Conservation (phyloP, 2,113 vertebrate species). For the Sinosuthora webbiana region DNA sequence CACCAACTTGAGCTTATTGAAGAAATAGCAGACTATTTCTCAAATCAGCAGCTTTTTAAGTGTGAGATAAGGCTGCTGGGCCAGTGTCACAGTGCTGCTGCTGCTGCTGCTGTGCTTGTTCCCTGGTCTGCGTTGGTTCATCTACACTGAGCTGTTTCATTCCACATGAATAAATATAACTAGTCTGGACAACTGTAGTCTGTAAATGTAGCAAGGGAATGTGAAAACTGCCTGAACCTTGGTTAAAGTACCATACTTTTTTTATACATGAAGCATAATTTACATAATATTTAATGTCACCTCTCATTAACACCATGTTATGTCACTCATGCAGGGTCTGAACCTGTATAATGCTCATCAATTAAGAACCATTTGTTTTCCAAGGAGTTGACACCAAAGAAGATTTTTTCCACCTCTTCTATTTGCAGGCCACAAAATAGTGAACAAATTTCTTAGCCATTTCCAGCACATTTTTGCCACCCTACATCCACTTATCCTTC, state of each 20-base stretch:
- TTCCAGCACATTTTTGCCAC: not conserved
- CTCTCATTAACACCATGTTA: not conserved
- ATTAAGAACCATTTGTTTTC: not conserved
- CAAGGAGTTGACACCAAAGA: not conserved
- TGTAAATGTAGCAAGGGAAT: not conserved
- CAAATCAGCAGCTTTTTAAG: not conserved
- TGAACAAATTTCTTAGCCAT: not conserved
- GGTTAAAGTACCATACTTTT: not conserved
- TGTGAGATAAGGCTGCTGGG: not conserved
- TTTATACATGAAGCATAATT: not conserved
- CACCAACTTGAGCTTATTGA: not conserved
- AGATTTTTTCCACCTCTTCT: not conserved
- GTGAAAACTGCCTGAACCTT: not conserved
- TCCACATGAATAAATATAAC: not conserved
- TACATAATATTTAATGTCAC: not conserved
- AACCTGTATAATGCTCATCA: not conserved
- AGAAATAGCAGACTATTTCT: not conserved
- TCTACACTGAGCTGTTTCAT: not conserved
- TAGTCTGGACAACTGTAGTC: not conserved
- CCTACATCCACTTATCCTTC: not conserved
- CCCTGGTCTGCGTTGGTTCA: not conserved
- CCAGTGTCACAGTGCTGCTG: not conserved
- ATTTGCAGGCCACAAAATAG: not conserved
- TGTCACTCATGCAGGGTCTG: not conserved
- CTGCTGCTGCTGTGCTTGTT: not conserved